phyloP scores from a whole-genome alignment of 2,113 vertebrate genomes.

The Takifugu bimaculatus region DNA sequence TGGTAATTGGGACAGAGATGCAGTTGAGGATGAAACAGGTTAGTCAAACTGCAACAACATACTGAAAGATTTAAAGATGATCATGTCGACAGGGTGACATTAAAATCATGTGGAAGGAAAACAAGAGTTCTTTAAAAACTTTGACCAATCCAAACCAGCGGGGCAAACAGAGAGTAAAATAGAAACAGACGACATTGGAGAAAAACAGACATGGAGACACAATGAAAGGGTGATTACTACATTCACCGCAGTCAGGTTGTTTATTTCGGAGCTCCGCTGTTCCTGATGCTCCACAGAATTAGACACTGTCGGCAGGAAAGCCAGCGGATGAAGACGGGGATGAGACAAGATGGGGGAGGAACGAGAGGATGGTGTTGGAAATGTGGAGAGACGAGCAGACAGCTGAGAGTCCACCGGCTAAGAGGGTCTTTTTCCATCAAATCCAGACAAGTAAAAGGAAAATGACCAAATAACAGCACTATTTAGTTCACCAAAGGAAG shows the following conservation, averaged over 20 bases:
- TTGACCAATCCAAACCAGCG: background rate
- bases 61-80: too few relatives aligned
- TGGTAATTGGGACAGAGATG: too few relatives aligned
- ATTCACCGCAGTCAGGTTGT: constrained; percentile 19
- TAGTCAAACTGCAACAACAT: too few relatives aligned
- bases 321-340: constrained; percentile 19
- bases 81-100: background rate
- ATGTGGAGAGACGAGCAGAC: background rate
- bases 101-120: background rate
- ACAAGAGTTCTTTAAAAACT: background rate
- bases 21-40: too few relatives aligned
- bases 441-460: too few relatives aligned
- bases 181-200: background rate
- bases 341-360: constrained; percentile 1
- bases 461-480: too few relatives aligned
- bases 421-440: background rate
- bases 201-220: background rate
- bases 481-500: too few relatives aligned
- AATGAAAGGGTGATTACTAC: constrained; percentile 31
- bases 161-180: background rate
- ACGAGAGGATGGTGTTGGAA: constrained; percentile 1
- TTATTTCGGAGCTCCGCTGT: constrained; percentile 26
- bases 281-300: constrained; percentile 24
- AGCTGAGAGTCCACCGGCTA: background rate
- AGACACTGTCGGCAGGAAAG: constrained; percentile 14